A percentile compares a stretch with the other conserved stretches of the same genome.
Evolutionary conservation across 2,888 invertebrate species (phyloP).

Genomic region (Bursaphelenchus okinawaensis): DNA sequence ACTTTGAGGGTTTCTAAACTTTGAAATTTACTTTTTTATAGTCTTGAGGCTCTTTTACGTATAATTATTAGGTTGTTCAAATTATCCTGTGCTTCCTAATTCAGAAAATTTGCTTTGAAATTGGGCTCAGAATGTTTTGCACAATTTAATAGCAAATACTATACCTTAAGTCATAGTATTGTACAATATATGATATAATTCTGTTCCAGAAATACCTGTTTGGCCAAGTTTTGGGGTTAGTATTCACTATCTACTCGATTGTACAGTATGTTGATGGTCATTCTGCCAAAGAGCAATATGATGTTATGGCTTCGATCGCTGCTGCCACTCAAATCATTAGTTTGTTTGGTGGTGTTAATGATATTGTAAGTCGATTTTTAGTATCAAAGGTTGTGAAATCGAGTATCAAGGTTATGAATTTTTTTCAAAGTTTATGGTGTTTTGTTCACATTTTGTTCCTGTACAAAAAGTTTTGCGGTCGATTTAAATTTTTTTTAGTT

Average conservation of each 20-base stretch:
- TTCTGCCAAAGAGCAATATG: conserved; percentile 25
- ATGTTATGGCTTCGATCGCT: conserved; percentile 49
- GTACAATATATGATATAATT: background rate
- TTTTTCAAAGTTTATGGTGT: too few species aligned
- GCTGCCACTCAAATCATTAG: conserved; percentile 51
- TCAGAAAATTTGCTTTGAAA: too few species aligned
- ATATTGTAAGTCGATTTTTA: conserved; percentile 6
- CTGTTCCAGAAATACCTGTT: conserved; percentile 47
- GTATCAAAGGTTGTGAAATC: background rate
- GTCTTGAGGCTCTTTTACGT: background rate
- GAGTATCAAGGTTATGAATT: background rate
- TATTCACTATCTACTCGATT: conserved; percentile 31
- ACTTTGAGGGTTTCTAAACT: background rate
- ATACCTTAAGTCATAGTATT: background rate
- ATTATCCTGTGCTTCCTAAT: too few species aligned
- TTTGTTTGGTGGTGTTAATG: conserved; percentile 43
- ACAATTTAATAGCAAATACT: background rate
- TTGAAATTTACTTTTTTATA: too few species aligned
- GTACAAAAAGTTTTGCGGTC: too few species aligned
- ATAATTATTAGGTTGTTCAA: too few species aligned
- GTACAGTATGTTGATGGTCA: conserved; percentile 41
- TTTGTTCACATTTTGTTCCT: too few species aligned
- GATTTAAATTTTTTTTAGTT: too few species aligned
- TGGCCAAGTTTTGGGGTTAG: conserved; percentile 37
- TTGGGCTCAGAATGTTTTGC: background rate